A percentile compares a stretch with the other conserved stretches of the same genome.
phyloP scores from a whole-genome alignment of 2,888 invertebrate species.

The Limenitis camilla region DNA sequence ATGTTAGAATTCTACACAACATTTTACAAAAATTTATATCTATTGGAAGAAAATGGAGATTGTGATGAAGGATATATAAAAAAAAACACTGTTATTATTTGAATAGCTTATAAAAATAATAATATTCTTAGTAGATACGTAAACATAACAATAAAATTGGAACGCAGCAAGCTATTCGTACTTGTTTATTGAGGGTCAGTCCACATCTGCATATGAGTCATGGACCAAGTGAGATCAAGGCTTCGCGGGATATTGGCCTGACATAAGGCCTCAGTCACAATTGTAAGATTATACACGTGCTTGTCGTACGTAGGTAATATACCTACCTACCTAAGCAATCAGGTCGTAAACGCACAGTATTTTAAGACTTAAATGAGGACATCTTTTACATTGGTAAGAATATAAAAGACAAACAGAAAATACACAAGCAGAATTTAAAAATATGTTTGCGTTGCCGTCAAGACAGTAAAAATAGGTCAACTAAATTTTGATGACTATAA shows the following conservation, averaged over 20 bases:
- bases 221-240: slow-evolving; percentile 41
- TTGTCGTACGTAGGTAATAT: background rate
- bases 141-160: background rate
- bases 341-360: background rate
- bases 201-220: slow-evolving; percentile 24
- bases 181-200: slow-evolving; percentile 2
- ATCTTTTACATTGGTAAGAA: too few species aligned
- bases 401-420: too few species aligned
- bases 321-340: background rate
- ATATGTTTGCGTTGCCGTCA: too few species aligned
- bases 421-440: too few species aligned
- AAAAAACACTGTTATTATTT: too few species aligned
- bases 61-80: too few species aligned
- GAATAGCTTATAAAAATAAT: background rate
- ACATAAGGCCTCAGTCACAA: slow-evolving; percentile 6
- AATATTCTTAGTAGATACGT: background rate
- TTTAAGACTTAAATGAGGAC: too few species aligned
- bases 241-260: slow-evolving; percentile 48
- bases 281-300: background rate
- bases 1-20: too few species aligned
- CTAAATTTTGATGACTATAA: too few species aligned
- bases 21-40: too few species aligned
- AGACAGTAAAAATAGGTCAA: too few species aligned
- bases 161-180: slow-evolving; percentile 4
- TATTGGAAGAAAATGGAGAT: too few species aligned